phyloP scores from a whole-genome alignment of 2,113 vertebrate species.

The Cyrtonyx montezumae region DNA sequence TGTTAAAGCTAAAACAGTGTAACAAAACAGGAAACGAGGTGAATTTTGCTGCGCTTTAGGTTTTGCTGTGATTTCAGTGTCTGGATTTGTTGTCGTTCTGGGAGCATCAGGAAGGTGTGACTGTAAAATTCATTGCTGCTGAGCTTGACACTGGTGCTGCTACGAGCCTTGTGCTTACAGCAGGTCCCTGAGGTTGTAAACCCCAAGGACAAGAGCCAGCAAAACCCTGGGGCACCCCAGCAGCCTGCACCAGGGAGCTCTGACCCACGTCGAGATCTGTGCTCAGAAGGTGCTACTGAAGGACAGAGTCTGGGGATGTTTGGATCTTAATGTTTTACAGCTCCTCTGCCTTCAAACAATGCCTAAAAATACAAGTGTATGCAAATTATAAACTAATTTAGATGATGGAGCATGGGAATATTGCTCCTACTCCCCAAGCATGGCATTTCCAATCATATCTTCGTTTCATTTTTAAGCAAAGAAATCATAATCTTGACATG shows the following conservation, averaged over 20 bases:
- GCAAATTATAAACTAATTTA: conserved; percentile 75
- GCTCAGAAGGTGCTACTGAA: conserved; percentile 25
- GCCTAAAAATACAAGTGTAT: conserved; percentile 66
- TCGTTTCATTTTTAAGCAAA: conserved; percentile 75
- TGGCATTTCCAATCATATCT: conserved; percentile 66
- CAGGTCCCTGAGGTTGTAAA: neutral
- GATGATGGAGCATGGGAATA: conserved; percentile 69
- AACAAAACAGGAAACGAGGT: neutral
- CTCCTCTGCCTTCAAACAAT: conserved; percentile 46
- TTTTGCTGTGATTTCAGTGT: neutral
- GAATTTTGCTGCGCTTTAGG: neutral
- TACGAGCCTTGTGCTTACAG: neutral
- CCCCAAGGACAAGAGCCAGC: neutral
- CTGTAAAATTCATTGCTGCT: neutral
- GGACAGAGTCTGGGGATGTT: conserved; percentile 31
- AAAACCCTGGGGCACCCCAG: neutral
- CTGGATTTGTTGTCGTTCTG: neutral
- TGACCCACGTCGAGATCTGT: neutral
- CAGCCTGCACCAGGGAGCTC: neutral
- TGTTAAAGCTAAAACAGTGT: neutral
- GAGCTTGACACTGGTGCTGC: neutral
- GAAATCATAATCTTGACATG: conserved; percentile 78
- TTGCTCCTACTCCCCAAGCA: conserved; percentile 63
- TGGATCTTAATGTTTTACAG: conserved; percentile 29
- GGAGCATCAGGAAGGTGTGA: neutral